phyloP scores from a whole-genome alignment of 2,888 invertebrate species.

The Reticulitermes lucifugus region DNA sequence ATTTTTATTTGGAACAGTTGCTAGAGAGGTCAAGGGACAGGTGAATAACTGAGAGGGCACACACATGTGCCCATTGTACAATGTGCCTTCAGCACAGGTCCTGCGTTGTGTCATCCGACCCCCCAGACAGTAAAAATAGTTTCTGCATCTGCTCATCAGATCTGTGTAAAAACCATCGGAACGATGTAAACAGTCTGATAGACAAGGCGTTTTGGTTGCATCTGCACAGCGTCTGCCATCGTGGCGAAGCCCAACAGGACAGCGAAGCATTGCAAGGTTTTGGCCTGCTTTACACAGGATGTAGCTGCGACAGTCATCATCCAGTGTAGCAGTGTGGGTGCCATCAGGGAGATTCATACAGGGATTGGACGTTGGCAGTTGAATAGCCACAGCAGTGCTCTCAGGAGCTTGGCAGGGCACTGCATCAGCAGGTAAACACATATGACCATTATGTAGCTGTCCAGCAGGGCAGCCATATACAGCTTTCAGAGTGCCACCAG shows the following conservation, averaged over 20 bases:
- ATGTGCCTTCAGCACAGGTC: constrained; percentile 58
- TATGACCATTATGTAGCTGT: constrained; percentile 53
- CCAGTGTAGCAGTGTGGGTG: constrained; percentile 56
- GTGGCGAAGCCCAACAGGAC: constrained; percentile 58
- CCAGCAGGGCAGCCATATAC: constrained; percentile 58
- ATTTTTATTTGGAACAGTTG: constrained; percentile 31
- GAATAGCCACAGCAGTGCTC: constrained; percentile 56
- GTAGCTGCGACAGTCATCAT: constrained; percentile 58
- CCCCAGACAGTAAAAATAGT: constrained; percentile 67
- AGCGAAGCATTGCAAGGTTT: constrained; percentile 58
- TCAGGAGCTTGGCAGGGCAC: constrained; percentile 65
- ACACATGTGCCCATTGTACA: constrained; percentile 60
- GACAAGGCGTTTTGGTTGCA: constrained; percentile 60
- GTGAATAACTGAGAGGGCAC: constrained; percentile 56
- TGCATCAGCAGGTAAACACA: constrained; percentile 48
- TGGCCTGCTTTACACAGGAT: constrained; percentile 58
- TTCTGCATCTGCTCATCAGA: constrained; percentile 66
- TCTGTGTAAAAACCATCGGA: constrained; percentile 66
- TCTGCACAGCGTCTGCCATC: constrained; percentile 58
- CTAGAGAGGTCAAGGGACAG: constrained; percentile 38
- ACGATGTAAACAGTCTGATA: constrained; percentile 59
- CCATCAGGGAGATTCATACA: constrained; percentile 59
- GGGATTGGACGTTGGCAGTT: background rate
- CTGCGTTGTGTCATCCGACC: constrained; percentile 64
- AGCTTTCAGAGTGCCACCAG: constrained; percentile 64